Conservation (phyloP, 2,113 vertebrate genomes). For the Heterochromis multidens region DNA sequence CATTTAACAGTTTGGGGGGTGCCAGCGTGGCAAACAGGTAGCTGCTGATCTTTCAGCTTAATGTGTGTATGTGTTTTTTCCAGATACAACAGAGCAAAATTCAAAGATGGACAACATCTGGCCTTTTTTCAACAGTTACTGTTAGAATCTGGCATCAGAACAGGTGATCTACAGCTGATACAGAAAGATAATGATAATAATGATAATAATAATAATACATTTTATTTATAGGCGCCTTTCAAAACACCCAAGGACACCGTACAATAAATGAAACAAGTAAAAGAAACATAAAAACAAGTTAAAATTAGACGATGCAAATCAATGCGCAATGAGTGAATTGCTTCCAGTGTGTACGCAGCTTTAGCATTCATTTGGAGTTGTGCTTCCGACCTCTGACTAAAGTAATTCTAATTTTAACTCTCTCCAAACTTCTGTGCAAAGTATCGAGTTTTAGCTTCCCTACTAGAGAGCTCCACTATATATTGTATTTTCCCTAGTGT, state of each 20-base stretch:
- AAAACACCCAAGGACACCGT: too few relatives aligned
- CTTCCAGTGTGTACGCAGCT: neutral
- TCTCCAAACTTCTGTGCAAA: neutral
- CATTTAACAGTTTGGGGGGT: conserved; percentile 35
- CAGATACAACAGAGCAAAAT: neutral
- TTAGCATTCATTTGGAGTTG: neutral
- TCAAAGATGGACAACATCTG: neutral
- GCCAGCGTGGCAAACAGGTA: conserved; percentile 56
- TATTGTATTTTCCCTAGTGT: neutral
- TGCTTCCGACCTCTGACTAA: neutral
- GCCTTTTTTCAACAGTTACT: neutral
- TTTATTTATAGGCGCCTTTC: too few relatives aligned
- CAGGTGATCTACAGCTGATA: neutral
- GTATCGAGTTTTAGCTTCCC: neutral
- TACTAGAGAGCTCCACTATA: neutral
- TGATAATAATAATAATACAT: too few relatives aligned
- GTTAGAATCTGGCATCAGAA: neutral
- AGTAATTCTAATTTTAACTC: neutral
- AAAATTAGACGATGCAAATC: too few relatives aligned
- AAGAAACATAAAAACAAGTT: too few relatives aligned
- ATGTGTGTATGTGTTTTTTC: neutral
- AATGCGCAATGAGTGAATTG: fast-evolving
- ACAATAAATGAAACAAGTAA: too few relatives aligned
- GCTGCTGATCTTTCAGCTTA: conserved; percentile 12
- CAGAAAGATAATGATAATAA: too few relatives aligned